A percentile compares a stretch with the other conserved stretches of the same genome.
Evolutionary conservation across 1,140 invertebrate genomes (phyloP).

Genomic region (Scaptomyza pallida): DNA sequence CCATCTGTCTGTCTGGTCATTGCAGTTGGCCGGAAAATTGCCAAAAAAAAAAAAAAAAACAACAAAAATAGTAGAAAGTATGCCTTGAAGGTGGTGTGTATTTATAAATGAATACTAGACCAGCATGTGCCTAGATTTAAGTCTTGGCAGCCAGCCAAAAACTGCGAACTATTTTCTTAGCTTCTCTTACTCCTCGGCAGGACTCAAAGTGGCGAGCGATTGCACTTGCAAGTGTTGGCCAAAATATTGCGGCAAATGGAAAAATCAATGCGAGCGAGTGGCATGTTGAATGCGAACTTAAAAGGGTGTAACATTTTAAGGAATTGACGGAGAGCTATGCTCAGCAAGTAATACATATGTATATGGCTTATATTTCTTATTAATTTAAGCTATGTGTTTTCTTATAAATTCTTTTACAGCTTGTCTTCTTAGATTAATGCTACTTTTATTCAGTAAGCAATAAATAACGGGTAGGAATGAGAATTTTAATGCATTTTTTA

Average conservation of each 20-base stretch:
- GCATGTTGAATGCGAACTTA: constrained; percentile 22
- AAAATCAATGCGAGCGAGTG: constrained; percentile 59
- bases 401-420: no score
- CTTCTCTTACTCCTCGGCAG: no score
- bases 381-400: no score
- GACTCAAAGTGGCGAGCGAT: constrained; percentile 24
- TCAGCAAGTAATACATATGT: no score
- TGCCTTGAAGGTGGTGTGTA: constrained; percentile 46
- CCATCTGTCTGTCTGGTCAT: constrained; percentile 6
- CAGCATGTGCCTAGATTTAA: constrained; percentile 25
- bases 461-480: no score
- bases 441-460: no score
- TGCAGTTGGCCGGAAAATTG: constrained; percentile 41
- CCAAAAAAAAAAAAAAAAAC: constrained; percentile 10
- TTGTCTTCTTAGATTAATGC: no score
- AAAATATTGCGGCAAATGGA: constrained; percentile 43
- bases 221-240: constrained; percentile 42
- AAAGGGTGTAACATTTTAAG: background rate
- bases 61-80: constrained; percentile 9
- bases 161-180: constrained; percentile 2
- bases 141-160: constrained; percentile 48
- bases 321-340: background rate
- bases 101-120: constrained; percentile 57
- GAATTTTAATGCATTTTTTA: no score
- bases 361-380: no score